These are phyloP conservation scores for Heliothis peltigera DNA, from an alignment of 2,888 invertebrate species.

Conservation along the genomic window DNA sequence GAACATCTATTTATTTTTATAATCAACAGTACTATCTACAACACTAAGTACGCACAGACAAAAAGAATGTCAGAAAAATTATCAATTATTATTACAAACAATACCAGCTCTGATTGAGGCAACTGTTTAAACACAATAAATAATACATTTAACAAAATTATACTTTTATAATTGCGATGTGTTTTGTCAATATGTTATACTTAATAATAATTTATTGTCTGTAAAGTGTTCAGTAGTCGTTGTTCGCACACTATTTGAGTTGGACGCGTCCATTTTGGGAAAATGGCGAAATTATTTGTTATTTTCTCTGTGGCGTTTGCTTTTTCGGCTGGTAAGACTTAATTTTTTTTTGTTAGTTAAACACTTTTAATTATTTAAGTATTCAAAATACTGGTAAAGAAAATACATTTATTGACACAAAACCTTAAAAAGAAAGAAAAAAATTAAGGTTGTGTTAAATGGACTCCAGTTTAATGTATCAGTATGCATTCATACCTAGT, in stretches of 20 bases:
- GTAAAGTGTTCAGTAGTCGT: not conserved
- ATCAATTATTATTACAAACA: slow-evolving; percentile 11
- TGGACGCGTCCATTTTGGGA: not conserved
- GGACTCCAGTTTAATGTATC: no score
- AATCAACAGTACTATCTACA: not conserved
- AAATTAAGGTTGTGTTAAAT: no score
- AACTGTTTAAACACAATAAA: slow-evolving; percentile 38
- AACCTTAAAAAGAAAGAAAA: no score
- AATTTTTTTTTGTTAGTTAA: not conserved
- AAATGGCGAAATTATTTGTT: slow-evolving; percentile 25
- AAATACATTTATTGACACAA: no score
- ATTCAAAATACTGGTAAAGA: no score
- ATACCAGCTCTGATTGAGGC: slow-evolving; percentile 16
- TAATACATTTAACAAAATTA: slow-evolving; percentile 19
- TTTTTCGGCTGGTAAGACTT: slow-evolving; percentile 36
- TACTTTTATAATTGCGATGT: not conserved
- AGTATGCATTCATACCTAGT: no score
- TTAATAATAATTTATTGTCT: not conserved
- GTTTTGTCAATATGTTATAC: slow-evolving; percentile 6
- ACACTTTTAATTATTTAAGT: no score
- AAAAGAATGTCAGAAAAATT: not conserved
- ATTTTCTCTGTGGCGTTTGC: not conserved
- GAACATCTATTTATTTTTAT: not conserved
- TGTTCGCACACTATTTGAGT: not conserved
- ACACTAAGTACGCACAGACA: not conserved